Base-by-base conservation (phyloP, 92 coral and sea anemone genomes). In the Meandrina meandrites region DNA sequence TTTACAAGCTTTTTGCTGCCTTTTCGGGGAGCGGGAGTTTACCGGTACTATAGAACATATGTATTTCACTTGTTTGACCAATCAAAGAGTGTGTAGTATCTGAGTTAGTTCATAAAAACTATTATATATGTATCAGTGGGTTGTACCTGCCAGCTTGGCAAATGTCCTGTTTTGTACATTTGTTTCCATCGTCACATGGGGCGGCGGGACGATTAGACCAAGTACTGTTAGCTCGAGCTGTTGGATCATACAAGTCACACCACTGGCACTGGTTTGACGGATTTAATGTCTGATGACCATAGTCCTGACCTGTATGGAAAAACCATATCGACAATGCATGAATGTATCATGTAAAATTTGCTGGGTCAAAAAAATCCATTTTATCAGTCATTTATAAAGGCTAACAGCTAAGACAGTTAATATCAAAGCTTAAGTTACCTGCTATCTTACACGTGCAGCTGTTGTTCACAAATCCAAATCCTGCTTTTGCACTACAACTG, bases 211-310 rank as follows among this genome's bases (percentile, higher is more conserved):
- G 93, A 89, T 93, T 93, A 35, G 91, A 72, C 98, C 98, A 95
- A 5, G 83, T 35, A 14, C 91, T 84, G 14, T 91, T 90, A 27
- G 94, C 31, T 85, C 88, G 87, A 62, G 91, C 67, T 18, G 91
- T 76, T 73, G 89, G 90, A 74, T 96, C 92, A 62, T 96, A 53
- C 95, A 96, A 53, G 50, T 93, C 91, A 84, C 99, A 96, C 96
- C 96, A 90, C 93, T 93, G 96, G 34, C 99, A 96, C 76, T 88
- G 92, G 75, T 96, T 92, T 79, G 79, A 76, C 1, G 97, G 98
- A 67, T 96, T 94, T 13, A 84, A 11, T 17, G 76, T 88, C 76
- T 96, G 97, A 36, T 96, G 95, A 66, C 32, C 84, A 72, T 96
- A 93, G 76, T 96, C 97, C 79, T 79, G 83, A 13, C 96, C 98